Conservation (phyloP, 2,888 invertebrate genomes). For the Trissolcus brochymenae region DNA sequence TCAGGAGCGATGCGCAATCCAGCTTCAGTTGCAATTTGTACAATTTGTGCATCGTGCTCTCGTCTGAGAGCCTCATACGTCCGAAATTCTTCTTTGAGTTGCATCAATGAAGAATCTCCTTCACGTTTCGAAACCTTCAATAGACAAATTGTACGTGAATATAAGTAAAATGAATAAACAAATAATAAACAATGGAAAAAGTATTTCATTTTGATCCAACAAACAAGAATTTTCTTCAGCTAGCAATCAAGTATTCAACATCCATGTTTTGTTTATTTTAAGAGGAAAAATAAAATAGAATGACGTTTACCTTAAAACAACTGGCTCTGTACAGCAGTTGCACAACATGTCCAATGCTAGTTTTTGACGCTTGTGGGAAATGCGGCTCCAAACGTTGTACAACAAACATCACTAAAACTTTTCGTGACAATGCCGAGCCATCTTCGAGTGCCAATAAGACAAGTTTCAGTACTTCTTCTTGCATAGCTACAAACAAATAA, state of each 20-base stretch:
- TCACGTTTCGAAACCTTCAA: constrained; percentile 94
- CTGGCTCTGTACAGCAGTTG: constrained; percentile 98
- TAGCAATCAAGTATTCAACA: background rate
- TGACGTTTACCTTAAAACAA: constrained; percentile 90
- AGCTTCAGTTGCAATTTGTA: constrained; percentile 98
- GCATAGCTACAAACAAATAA: constrained; percentile 85
- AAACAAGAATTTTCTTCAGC: background rate
- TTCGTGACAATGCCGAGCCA: constrained; percentile 93
- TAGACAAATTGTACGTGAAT: background rate
- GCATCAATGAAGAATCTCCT: constrained; percentile 98
- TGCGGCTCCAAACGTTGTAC: constrained; percentile 97
- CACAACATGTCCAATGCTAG: constrained; percentile 99
- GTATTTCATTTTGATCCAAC: background rate
- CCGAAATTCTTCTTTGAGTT: constrained; percentile 96
- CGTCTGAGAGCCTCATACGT: constrained; percentile 94
- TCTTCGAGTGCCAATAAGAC: constrained; percentile 96
- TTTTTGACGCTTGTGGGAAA: constrained; percentile 97
- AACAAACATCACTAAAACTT: constrained; percentile 98
- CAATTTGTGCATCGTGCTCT: constrained; percentile 99
- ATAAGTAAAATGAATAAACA: background rate
- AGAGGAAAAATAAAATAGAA: background rate
- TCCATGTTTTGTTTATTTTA: background rate
- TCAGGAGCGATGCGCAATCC: constrained; percentile 98
- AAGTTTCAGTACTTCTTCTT: constrained; percentile 97
- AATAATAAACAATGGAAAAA: background rate